phyloP scores from a whole-genome alignment of 1,140 invertebrate genomes.

The Drosophila miranda region DNA sequence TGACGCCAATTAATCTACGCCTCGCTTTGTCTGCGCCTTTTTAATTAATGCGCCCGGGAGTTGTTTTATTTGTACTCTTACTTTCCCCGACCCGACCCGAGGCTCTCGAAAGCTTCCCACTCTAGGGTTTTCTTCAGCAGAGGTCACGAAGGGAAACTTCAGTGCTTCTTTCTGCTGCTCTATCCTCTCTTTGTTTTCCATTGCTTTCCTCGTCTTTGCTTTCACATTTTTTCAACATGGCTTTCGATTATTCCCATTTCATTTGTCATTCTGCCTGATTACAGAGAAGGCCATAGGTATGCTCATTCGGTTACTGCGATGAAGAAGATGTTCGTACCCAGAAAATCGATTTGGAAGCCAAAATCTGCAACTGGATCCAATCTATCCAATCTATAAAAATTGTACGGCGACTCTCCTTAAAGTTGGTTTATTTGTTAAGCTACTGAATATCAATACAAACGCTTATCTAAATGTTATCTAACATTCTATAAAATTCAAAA shows the following conservation, averaged over 20 bases:
- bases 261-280: slow-evolving; percentile 31
- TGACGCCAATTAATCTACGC: slow-evolving; percentile 79
- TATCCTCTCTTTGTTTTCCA: slow-evolving; percentile 1
- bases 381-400: too few relatives aligned
- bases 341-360: too few relatives aligned
- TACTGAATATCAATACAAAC: too few relatives aligned
- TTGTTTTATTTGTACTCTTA: slow-evolving; percentile 41
- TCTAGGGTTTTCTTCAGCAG: background rate
- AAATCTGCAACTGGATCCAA: too few relatives aligned
- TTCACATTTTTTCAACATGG: slow-evolving; percentile 20
- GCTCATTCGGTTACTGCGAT: slow-evolving; percentile 9
- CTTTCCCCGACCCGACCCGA: background rate
- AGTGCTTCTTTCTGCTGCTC: slow-evolving; percentile 12
- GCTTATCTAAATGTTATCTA: background rate
- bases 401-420: too few relatives aligned
- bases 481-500: too few relatives aligned
- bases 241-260: slow-evolving; percentile 24
- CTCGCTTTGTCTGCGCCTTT: slow-evolving; percentile 76
- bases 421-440: too few relatives aligned
- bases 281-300: slow-evolving; percentile 1
- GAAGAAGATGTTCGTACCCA: background rate
- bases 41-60: slow-evolving; percentile 77
- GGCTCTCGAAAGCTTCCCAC: background rate
- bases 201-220: background rate
- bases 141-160: slow-evolving; percentile 3